phyloP scores from a whole-genome alignment of 2,113 vertebrate genomes.

The Leptocoma aspasia region DNA sequence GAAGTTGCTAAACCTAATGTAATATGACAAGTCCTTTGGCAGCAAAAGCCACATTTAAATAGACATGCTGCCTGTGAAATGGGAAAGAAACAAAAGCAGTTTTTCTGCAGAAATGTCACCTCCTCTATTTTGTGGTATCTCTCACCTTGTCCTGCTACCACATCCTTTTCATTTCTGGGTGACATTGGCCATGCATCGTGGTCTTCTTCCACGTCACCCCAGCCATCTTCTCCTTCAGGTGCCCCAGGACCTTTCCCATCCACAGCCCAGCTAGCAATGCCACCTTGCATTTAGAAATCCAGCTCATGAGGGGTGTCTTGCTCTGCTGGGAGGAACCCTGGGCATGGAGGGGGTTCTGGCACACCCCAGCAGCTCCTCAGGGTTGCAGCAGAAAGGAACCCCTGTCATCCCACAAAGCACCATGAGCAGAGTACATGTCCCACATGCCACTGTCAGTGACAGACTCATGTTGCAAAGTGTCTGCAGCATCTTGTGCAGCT shows the following conservation, averaged over 20 bases:
- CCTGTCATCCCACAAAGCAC: not conserved
- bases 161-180: not conserved
- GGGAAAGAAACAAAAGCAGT: slow-evolving; percentile 41
- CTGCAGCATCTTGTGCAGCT: not conserved
- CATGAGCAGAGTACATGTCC: not conserved
- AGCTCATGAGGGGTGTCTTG: not conserved
- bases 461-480: fast-evolving
- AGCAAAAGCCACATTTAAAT: slow-evolving; percentile 68
- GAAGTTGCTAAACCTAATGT: slow-evolving; percentile 74
- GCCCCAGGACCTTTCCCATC: fast-evolving
- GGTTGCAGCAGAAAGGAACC: not conserved
- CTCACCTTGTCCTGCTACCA: not conserved
- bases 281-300: not conserved
- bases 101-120: slow-evolving; percentile 9
- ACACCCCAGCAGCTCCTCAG: not conserved
- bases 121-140: not conserved
- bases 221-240: not conserved
- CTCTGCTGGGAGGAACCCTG: not conserved
- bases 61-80: slow-evolving; percentile 63
- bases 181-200: fast-evolving
- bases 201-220: not conserved
- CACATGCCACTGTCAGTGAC: fast-evolving
- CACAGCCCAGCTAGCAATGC: not conserved
- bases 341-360: not conserved
- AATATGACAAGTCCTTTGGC: slow-evolving; percentile 75